Evolutionary conservation across 53 echinoderm and acorn worm species (phyloP).

Genomic region (Echinarachnius parma): DNA sequence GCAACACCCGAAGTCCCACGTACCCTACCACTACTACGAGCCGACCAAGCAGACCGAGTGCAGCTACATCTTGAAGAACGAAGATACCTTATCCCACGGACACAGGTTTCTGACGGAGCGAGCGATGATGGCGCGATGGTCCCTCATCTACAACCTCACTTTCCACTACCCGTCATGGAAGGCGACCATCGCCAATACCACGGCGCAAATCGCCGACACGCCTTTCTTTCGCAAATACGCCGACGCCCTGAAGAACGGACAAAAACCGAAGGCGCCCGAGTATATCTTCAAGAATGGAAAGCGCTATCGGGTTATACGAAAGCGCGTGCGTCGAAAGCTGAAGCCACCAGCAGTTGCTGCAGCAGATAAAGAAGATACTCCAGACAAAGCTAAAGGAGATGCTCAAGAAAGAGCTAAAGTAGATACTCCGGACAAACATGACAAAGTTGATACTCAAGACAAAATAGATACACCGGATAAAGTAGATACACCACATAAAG

Average conservation of each 20-base stretch:
- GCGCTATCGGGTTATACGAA: conserved; percentile 4
- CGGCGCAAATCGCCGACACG: conserved; percentile 47
- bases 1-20: conserved; percentile 69
- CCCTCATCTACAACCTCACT: conserved; percentile 67
- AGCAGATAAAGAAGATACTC: no score
- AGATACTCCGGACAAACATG: no score
- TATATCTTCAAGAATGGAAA: conserved; percentile 26
- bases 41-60: conserved; percentile 65
- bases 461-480: no score
- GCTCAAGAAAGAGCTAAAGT: no score
- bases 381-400: no score
- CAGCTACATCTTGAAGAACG: conserved; percentile 66
- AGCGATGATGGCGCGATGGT: conserved; percentile 85
- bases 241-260: conserved; percentile 38
- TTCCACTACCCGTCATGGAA: conserved; percentile 75
- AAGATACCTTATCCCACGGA: conserved; percentile 64
- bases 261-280: neutral
- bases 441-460: no score
- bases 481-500: no score
- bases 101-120: conserved; percentile 86
- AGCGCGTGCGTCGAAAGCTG: neutral
- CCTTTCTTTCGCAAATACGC: conserved; percentile 77
- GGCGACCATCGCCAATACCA: conserved; percentile 28
- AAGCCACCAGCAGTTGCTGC: no score
- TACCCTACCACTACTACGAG: conserved; percentile 92